phyloP scores from a whole-genome alignment of 2,113 vertebrate genomes.

The Pogonocichla stellata region DNA sequence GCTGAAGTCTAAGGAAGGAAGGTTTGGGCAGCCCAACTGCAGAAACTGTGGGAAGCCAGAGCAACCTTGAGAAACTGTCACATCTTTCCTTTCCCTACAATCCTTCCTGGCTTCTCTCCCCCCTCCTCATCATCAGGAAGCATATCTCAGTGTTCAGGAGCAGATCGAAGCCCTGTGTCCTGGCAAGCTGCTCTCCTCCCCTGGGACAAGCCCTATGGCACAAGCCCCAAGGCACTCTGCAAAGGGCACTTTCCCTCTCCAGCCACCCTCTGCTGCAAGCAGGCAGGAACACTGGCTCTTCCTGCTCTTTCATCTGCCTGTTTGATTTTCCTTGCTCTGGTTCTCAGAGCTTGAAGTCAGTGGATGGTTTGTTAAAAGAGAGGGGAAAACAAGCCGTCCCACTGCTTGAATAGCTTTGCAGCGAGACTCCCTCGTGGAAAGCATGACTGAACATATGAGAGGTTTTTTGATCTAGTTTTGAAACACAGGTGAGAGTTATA shows the following conservation, averaged over 20 bases:
- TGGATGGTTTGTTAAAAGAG: accelerated
- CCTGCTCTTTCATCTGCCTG: neutral
- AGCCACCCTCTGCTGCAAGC: neutral
- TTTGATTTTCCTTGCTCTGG: neutral
- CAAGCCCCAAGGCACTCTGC: neutral
- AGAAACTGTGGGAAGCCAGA: neutral
- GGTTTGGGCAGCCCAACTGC: neutral
- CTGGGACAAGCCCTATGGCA: neutral
- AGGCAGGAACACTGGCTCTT: neutral
- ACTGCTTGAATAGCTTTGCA: neutral
- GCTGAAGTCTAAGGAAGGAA: neutral
- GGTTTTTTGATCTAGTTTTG: neutral
- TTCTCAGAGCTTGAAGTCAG: neutral
- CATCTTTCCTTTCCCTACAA: neutral
- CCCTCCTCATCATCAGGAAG: neutral
- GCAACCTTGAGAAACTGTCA: neutral
- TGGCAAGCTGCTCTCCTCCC: neutral
- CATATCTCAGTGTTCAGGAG: neutral
- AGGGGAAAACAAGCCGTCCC: neutral
- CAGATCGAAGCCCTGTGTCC: neutral
- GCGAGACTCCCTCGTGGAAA: accelerated
- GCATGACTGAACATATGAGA: neutral
- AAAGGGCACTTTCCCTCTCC: neutral
- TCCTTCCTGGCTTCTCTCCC: neutral
- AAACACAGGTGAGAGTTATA: neutral